Evolutionary conservation across 1,140 invertebrate species (phyloP).

Genomic region (Eumeta japonica): DNA sequence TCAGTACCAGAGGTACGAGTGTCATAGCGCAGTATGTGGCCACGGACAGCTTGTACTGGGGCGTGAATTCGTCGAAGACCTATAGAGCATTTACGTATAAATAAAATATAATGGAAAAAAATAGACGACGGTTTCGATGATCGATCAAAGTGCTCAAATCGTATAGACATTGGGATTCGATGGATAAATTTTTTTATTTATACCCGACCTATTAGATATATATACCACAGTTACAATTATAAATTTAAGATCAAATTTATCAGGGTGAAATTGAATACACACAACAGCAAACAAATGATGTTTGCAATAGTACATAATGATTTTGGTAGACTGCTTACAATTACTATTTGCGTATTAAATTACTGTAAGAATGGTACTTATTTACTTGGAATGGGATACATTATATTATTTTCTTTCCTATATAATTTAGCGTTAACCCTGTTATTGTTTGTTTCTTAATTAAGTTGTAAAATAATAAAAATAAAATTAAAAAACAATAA

Average conservation of each 20-base stretch:
- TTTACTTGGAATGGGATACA: not conserved
- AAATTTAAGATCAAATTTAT: no score
- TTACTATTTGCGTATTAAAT: not conserved
- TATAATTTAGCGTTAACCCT: not conserved
- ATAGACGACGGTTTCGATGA: not conserved
- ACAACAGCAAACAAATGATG: no score
- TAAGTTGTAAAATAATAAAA: no score
- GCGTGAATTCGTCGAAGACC: conserved; percentile 46
- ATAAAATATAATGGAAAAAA: not conserved
- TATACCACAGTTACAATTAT: no score
- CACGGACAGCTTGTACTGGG: conserved; percentile 31
- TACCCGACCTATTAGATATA: no score
- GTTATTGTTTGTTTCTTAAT: no score
- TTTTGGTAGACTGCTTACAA: no score
- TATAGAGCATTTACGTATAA: conserved; percentile 19
- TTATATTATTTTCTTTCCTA: not conserved
- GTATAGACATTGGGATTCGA: not conserved
- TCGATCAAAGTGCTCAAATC: no score
- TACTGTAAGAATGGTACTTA: not conserved
- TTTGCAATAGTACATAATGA: no score
- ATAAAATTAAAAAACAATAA: not conserved
- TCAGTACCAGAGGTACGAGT: conserved; percentile 59
- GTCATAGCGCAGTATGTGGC: conserved; percentile 61
- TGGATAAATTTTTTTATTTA: no score
- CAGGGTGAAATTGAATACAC: no score